Evolutionary conservation across 2,888 invertebrate genomes (phyloP).

Genomic region (Stenodema calcarata): DNA sequence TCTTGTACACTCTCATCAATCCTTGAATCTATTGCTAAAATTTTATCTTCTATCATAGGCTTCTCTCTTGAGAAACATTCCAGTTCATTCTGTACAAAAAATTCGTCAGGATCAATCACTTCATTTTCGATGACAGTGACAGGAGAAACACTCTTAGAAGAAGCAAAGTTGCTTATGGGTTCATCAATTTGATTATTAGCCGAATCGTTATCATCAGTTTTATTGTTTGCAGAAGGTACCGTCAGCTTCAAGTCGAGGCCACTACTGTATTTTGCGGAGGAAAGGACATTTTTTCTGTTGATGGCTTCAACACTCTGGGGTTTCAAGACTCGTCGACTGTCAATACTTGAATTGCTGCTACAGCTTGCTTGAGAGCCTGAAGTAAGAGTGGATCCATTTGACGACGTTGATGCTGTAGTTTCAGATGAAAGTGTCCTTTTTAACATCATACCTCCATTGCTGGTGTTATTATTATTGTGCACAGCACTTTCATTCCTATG

Average conservation of each 20-base stretch:
- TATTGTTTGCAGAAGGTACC: not conserved
- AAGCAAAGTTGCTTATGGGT: not conserved
- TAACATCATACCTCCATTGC: slow-evolving; percentile 60
- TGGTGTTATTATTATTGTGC: slow-evolving; percentile 62
- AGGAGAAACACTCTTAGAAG: slow-evolving; percentile 30
- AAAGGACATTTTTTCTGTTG: slow-evolving; percentile 84
- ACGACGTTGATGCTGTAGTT: slow-evolving; percentile 70
- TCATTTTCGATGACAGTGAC: slow-evolving; percentile 41
- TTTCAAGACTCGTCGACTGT: slow-evolving; percentile 74
- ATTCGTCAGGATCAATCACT: slow-evolving; percentile 35
- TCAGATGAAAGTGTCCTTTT: slow-evolving; percentile 75
- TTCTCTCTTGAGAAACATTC: not conserved
- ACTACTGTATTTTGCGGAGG: slow-evolving; percentile 84
- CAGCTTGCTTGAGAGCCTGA: slow-evolving; percentile 72
- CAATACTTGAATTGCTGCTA: slow-evolving; percentile 64
- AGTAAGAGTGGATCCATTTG: slow-evolving; percentile 74
- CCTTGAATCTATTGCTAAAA: not conserved
- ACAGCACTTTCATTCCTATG: slow-evolving; percentile 62
- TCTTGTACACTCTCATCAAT: not conserved
- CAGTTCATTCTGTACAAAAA: not conserved
- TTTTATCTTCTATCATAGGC: not conserved
- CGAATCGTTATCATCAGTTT: not conserved
- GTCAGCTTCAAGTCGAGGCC: slow-evolving; percentile 73
- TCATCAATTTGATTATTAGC: not conserved
- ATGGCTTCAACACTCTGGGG: slow-evolving; percentile 82